A percentile compares a stretch with the other conserved stretches of the same genome.
These are phyloP conservation scores for Elachura formosa DNA, from an alignment of 2,113 vertebrate species.

Conservation along the genomic window DNA sequence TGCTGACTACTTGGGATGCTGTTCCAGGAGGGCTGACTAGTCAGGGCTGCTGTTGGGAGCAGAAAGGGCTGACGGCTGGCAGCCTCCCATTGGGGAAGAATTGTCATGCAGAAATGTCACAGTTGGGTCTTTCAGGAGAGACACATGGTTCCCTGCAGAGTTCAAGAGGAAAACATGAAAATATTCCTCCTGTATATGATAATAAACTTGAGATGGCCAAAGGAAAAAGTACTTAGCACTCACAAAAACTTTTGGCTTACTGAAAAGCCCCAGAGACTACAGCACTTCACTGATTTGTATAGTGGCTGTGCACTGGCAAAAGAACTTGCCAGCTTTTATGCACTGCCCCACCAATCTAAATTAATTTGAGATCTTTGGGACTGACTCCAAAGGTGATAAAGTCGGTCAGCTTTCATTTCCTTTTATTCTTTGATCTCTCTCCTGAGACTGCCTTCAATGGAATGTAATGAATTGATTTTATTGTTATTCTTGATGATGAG, in stretches of 20 bases:
- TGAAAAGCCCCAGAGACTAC: neutral
- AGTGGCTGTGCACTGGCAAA: neutral
- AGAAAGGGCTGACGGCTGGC: rapidly evolving
- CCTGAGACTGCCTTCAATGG: constrained; percentile 23
- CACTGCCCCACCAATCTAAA: constrained; percentile 41
- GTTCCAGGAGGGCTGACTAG: rapidly evolving
- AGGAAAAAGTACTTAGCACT: constrained; percentile 37
- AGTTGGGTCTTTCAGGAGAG: neutral
- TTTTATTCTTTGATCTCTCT: constrained; percentile 51
- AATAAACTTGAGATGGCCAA: neutral
- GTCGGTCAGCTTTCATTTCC: constrained; percentile 49
- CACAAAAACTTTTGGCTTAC: neutral
- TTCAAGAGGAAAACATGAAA: neutral
- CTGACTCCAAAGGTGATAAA: constrained; percentile 56
- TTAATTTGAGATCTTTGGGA: constrained; percentile 52
- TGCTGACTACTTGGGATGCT: rapidly evolving
- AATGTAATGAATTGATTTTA: constrained; percentile 50
- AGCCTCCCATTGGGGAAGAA: neutral
- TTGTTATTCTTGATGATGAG: constrained; percentile 37
- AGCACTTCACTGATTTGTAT: neutral
- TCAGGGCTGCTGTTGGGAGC: neutral
- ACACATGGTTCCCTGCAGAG: neutral
- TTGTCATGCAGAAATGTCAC: neutral
- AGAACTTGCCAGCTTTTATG: neutral
- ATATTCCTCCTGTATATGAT: neutral